Evolutionary conservation across 2,797 vertebrate genomes (phyloP).

Genomic region (Microcaecilia unicolor): DNA sequence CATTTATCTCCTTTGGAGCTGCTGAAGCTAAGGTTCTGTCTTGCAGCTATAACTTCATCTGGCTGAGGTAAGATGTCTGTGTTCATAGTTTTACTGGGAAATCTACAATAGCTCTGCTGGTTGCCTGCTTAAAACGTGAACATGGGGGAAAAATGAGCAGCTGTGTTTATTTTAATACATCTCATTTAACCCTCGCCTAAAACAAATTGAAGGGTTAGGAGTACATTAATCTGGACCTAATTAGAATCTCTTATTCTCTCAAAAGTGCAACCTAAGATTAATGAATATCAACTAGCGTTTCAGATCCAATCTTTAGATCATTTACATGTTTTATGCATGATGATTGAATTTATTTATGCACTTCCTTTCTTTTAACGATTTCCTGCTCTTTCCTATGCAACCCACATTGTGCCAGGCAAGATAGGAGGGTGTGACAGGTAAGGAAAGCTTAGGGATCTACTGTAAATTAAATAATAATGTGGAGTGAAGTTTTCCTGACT

Average conservation of each 20-base stretch:
- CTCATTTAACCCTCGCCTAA: conserved; percentile 44
- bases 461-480: no score
- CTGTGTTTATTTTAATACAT: conserved; percentile 48
- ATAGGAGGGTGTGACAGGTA: conserved; percentile 25
- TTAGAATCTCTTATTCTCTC: conserved; percentile 47
- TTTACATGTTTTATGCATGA: conserved; percentile 67
- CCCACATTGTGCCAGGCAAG: conserved; percentile 31
- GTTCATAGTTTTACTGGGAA: no score
- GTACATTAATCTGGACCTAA: conserved; percentile 56
- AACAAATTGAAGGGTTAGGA: conserved; percentile 54
- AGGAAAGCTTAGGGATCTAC: conserved; percentile 17
- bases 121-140: conserved; percentile 5
- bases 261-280: conserved; percentile 58
- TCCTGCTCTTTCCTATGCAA: conserved; percentile 45
- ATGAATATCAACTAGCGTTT: conserved; percentile 57
- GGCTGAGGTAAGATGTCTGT: no score
- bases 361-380: conserved; percentile 60
- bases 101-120: not conserved
- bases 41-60: not conserved
- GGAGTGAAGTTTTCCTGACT: conserved; percentile 36
- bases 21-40: not conserved
- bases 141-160: conserved; percentile 20
- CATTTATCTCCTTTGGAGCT: no score
- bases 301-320: conserved; percentile 58
- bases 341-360: conserved; percentile 60